Evolutionary conservation across 2,113 vertebrate genomes (phyloP).

Genomic region (Serilophus lunatus): DNA sequence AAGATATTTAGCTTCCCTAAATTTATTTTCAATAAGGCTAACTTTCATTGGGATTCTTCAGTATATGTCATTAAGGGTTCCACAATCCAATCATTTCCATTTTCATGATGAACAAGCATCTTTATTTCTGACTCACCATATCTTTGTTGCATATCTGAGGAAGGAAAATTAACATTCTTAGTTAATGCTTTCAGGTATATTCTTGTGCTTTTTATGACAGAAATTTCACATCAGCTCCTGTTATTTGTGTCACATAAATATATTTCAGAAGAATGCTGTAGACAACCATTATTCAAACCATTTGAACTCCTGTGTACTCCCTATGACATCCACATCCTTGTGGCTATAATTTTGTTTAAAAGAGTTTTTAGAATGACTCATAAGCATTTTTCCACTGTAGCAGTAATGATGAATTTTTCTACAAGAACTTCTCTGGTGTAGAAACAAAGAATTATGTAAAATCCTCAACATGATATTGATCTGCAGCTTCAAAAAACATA

Average conservation of each 20-base stretch:
- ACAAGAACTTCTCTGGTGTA: not conserved
- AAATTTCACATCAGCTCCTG: fast-evolving
- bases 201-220: no score
- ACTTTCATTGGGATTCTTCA: no score
- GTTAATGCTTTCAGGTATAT: no score
- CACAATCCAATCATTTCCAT: no score
- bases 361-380: not conserved
- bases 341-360: not conserved
- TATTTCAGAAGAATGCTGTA: not conserved
- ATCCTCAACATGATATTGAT: not conserved
- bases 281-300: not conserved
- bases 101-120: no score
- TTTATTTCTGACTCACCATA: no score
- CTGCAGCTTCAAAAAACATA: not conserved
- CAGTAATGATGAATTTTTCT: not conserved
- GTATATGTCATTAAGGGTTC: no score
- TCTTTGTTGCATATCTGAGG: no score
- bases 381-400: not conserved
- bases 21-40: no score
- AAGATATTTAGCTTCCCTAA: not conserved
- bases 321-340: not conserved
- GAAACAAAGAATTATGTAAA: not conserved
- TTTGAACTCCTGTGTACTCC: not conserved
- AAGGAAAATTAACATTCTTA: not conserved
- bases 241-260: not conserved